Evolutionary conservation across 2,888 invertebrate species (phyloP), one percentile per base, ranked within the genome.

Genomic region (Eilema caniola): DNA sequence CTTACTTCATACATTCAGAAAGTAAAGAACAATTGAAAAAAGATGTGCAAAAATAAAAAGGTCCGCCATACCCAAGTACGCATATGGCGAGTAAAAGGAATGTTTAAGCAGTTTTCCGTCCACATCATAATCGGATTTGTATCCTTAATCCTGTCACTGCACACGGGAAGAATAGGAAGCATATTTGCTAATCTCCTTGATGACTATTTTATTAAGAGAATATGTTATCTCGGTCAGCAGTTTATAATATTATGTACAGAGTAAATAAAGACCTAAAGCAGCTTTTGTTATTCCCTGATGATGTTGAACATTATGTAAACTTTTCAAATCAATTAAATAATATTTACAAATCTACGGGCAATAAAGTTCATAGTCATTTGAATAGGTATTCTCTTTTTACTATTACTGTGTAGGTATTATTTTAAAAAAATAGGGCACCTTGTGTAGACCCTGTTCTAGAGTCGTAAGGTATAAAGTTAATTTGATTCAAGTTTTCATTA

Each of bases 81-180:
- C 16, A 23, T 5, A 33, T 10, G 7, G 24, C 31, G 62, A 37
- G 63, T 28, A 70, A 28, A 60, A 67, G 60, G 60, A 73, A 67
- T 60, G 33, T 37, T 66, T 56, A 33, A 67, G 62, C 61, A 62
- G 72, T 70, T 41, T 53, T 66, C 71, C 63, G 66, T 66, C 66
- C 66, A 56, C 24, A 66, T 66, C 67, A 62, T 79, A 79, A 81
- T 81, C 79, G 73, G 76, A 76, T 79, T 79, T 16, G 64, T n/a
- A 16, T 66, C 56, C 57, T 57, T 20, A 57, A 57, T 24, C 66
- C 31, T 31, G 31, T 31, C 31, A 28, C 53, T 65, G 53, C 53
- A 14, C 59, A 31, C 37, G 75, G 56, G 64, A 72, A 70, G 66
- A 24, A 59, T 37, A 20, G 57, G 71, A 63, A 76, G 53, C 47